A percentile compares a stretch with the other conserved stretches of the same genome.
Conservation (phyloP, 2,888 invertebrate genomes). For the Stegana nigrithorax region DNA sequence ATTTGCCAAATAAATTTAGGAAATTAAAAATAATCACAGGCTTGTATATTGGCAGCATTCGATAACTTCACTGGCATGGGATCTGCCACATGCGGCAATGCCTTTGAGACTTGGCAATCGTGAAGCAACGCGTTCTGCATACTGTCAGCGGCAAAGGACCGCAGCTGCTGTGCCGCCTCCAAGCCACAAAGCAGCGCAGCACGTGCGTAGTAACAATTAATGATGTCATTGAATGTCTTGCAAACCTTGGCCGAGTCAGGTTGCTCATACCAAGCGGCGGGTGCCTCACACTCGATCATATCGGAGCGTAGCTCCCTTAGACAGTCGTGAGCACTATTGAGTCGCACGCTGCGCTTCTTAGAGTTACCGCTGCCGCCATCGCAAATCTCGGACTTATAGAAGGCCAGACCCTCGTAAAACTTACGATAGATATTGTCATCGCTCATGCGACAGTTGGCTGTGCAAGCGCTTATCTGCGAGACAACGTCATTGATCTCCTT, state of each 20-base stretch:
- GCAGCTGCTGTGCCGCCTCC: constrained; percentile 66
- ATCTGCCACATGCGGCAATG: constrained; percentile 55
- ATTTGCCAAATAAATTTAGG: no score
- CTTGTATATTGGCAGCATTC: no score
- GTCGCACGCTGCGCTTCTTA: constrained; percentile 47
- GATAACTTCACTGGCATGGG: constrained; percentile 46
- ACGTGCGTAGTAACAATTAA: constrained; percentile 71
- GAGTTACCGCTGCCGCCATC: constrained; percentile 33
- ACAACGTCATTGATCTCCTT: constrained; percentile 56
- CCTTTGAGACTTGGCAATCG: constrained; percentile 48
- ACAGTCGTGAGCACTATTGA: constrained; percentile 65
- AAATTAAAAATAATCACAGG: no score
- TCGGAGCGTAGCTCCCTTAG: constrained; percentile 69
- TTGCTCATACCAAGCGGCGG: constrained; percentile 72
- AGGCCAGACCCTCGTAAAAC: constrained; percentile 68
- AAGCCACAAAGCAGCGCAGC: constrained; percentile 70
- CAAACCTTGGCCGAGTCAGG: constrained; percentile 67
- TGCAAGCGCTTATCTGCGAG: constrained; percentile 63
- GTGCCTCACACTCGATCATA: constrained; percentile 70
- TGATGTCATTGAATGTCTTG: constrained; percentile 69
- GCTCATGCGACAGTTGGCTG: constrained; percentile 66
- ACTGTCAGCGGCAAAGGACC: constrained; percentile 53
- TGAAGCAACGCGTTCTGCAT: constrained; percentile 43
- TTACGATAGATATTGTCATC: constrained; percentile 69
- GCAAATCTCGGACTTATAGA: constrained; percentile 69